Percentiles rank a stretch among this genome's conserved stretches.
Evolutionary conservation across 2,113 vertebrate genomes (phyloP).

Genomic region (Antechinus stuartii): DNA sequence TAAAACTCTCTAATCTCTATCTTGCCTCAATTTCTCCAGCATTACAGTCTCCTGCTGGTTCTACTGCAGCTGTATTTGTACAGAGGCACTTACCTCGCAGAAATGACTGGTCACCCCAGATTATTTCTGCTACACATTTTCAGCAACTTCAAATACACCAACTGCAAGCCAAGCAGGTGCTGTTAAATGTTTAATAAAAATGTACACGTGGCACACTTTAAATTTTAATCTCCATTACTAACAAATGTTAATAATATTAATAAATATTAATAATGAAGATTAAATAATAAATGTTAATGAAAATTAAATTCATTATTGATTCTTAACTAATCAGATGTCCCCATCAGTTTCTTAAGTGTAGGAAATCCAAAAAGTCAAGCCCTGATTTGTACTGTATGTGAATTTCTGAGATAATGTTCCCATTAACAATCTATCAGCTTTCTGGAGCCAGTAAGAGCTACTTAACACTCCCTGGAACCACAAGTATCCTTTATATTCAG

Average conservation of each 20-base stretch:
- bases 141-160: neutral
- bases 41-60: no score
- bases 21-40: no score
- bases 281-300: neutral
- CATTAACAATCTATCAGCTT: neutral
- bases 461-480: neutral
- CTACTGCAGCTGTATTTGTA: neutral
- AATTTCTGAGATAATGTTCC: neutral
- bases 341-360: neutral
- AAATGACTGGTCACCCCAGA: neutral
- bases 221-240: neutral
- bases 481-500: neutral
- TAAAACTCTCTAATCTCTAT: no score
- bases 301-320: neutral
- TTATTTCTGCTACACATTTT: neutral
- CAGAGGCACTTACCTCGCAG: neutral
- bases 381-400: neutral
- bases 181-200: neutral
- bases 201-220: neutral
- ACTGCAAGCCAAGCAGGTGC: neutral
- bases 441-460: neutral
- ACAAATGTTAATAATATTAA: neutral
- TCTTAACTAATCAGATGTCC: neutral
- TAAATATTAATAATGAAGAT: neutral
- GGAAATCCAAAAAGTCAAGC: neutral